Evolutionary conservation across 2,888 invertebrate genomes (phyloP), one percentile per base, ranked within the genome.

Genomic region (Epistrophella euchroma): DNA sequence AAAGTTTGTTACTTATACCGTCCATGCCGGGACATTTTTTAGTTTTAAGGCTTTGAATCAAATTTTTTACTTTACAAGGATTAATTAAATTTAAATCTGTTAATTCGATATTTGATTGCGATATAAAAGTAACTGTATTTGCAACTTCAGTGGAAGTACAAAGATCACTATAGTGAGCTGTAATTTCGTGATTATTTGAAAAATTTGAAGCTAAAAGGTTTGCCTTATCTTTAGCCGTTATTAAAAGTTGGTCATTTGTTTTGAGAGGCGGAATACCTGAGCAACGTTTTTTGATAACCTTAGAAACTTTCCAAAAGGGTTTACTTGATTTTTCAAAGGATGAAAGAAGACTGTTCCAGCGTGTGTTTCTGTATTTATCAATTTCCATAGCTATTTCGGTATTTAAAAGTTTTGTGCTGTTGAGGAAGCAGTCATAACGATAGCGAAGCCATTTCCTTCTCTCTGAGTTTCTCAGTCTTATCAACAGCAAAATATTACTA

Each of bases 161-260:
- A 11, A 11, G 1, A 40, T 40, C 37, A 40, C 37, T 40, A 40
- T 13, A 40, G 13, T 40, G 6, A n/a, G 43, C 43, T n/a, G 43
- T 43, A 17, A 7, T 43, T 22, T 50, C 22, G 3, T 19, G 52
- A 19, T 52, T 25, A 15, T 52, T 52, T 25, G 22, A 52, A 15
- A 52, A 52, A 15, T 52, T 52, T 52, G 52, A 52, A 52, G 52
- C 52, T 52, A 25, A 52, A 15, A 52, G 3, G 32, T 52, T 52
- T 43, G 17, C 17, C 15, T 52, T 52, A 3, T 52, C 25, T 52
- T 52, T 25, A 6, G 25, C 25, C 15, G 52, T 43, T 43, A 43
- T 43, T 43, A 43, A 43, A n/a, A n/a, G 17, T n/a, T 43, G 2
- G 6, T 17, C 7, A 43, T n/a, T 6, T 43, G 17, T 43, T 43